A percentile compares a stretch with the other conserved stretches of the same genome.
Conservation (phyloP, 2,113 vertebrate species). For the Nansenia antarctica region DNA sequence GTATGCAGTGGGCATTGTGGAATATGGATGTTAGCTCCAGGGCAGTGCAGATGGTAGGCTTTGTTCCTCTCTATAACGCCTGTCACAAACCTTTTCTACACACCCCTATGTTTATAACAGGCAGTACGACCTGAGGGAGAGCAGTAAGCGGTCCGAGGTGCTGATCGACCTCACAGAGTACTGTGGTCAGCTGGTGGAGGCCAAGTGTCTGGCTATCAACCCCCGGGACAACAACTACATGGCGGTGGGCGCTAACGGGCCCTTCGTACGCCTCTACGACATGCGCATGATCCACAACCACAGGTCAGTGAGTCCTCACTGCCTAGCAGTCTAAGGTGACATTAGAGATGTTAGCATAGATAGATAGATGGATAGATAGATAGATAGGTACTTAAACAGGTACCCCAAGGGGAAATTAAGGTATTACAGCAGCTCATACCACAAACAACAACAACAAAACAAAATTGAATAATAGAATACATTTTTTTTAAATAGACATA, state of each 20-base stretch:
- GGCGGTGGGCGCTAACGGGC: conserved; percentile 93
- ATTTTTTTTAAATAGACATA: too few relatives aligned
- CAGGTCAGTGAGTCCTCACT: conserved; percentile 77
- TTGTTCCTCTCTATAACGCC: neutral
- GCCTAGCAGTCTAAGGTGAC: too few relatives aligned
- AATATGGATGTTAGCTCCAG: neutral
- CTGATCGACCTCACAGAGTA: conserved; percentile 96
- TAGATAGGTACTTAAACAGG: too few relatives aligned
- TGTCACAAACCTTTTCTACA: too few relatives aligned
- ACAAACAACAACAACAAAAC: too few relatives aligned
- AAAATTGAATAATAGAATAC: too few relatives aligned
- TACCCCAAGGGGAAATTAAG: too few relatives aligned
- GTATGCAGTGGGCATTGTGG: neutral
- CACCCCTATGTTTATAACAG: conserved; percentile 72
- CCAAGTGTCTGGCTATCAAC: conserved; percentile 96
- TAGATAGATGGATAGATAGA: too few relatives aligned
- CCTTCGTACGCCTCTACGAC: conserved; percentile 96
- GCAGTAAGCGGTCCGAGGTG: conserved; percentile 93
- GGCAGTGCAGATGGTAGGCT: neutral
- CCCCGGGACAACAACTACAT: conserved; percentile 96
- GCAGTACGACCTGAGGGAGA: conserved; percentile 96
- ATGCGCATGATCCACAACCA: conserved; percentile 99
- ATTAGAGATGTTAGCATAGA: too few relatives aligned
- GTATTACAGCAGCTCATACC: too few relatives aligned
- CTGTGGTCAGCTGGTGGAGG: conserved; percentile 96